Conservation (phyloP, 2,113 vertebrate species). For the Elephas maximus region DNA sequence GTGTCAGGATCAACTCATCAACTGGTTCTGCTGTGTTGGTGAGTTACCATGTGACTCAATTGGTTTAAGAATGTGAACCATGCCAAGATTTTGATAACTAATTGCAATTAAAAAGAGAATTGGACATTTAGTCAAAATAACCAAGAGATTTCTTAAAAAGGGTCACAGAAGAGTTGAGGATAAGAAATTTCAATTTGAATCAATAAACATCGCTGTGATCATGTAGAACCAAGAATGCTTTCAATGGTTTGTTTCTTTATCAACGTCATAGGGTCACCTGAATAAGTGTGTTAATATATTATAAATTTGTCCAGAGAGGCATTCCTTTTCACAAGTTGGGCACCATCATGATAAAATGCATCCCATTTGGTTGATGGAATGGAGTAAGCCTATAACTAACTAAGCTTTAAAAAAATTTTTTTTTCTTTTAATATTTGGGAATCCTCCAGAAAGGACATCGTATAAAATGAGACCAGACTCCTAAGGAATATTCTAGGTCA, state of each 20-base stretch:
- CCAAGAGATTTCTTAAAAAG: neutral
- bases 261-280: neutral
- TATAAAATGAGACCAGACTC: slow-evolving; percentile 17
- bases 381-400: neutral
- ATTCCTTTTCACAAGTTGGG: neutral
- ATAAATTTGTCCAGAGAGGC: neutral
- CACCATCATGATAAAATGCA: neutral
- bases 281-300: neutral
- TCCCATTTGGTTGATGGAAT: neutral
- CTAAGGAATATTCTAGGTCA: slow-evolving; percentile 32
- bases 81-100: neutral
- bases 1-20: too few relatives aligned
- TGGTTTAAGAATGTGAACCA: slow-evolving; percentile 47
- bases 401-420: neutral
- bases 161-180: neutral
- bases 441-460: neutral
- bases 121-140: slow-evolving; percentile 33
- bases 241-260: slow-evolving; percentile 29
- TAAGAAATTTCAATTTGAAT: slow-evolving; percentile 23
- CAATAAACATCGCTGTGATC: neutral
- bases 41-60: slow-evolving; percentile 25
- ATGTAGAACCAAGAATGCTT: neutral
- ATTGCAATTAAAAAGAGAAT: slow-evolving; percentile 18
- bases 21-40: neutral
- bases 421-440: neutral